Conservation (phyloP, 2,888 invertebrate species). For the Gerosis bhagava region DNA sequence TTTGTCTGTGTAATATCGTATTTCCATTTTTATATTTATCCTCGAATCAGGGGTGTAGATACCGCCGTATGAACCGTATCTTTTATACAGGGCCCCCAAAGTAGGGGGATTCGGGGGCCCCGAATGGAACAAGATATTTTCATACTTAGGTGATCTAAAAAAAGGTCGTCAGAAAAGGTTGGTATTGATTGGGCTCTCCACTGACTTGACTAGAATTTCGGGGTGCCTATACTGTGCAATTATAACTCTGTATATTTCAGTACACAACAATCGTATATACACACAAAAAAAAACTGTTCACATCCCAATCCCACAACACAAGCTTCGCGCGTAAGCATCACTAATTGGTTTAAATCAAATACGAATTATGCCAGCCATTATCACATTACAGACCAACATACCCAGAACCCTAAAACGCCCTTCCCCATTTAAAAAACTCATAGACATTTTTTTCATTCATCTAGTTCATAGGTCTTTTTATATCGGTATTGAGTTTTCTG, state of each 20-base stretch:
- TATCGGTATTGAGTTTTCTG: slow-evolving; percentile 39
- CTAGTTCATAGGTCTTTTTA: slow-evolving; percentile 37
- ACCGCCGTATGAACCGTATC: no score
- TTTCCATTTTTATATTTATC: no score
- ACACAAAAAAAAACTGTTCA: slow-evolving; percentile 44
- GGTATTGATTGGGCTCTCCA: no score
- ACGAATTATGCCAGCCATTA: slow-evolving; percentile 63
- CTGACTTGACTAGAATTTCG: no score
- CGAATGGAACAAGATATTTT: no score
- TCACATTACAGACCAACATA: slow-evolving; percentile 44
- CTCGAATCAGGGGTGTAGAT: no score
- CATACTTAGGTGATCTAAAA: no score
- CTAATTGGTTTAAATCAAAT: slow-evolving; percentile 79
- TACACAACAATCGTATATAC: slow-evolving; percentile 36
- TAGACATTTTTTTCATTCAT: slow-evolving; percentile 22
- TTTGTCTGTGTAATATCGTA: no score
- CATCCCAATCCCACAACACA: slow-evolving; percentile 48
- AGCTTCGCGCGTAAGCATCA: slow-evolving; percentile 73
- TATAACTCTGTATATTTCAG: slow-evolving; percentile 9
- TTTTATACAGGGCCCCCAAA: no score
- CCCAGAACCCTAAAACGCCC: slow-evolving; percentile 35
- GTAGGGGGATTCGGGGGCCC: no score
- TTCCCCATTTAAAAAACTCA: slow-evolving; percentile 22
- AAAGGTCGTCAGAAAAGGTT: no score
- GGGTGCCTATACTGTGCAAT: no score